phyloP scores from a whole-genome alignment of 2,797 vertebrate genomes.

The Orestias chungarensis region DNA sequence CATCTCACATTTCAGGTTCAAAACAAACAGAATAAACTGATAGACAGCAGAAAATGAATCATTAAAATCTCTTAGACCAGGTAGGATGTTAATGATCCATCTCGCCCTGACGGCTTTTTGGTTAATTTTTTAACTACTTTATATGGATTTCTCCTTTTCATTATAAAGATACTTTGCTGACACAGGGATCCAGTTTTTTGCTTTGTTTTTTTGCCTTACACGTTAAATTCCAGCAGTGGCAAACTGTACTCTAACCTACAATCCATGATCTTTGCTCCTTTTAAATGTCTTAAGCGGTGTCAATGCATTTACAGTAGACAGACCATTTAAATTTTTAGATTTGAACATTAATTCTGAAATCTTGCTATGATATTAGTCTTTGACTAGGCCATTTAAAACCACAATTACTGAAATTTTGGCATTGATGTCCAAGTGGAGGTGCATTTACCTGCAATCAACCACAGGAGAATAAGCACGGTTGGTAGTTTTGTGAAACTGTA shows the following conservation, averaged over 20 bases:
- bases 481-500: neutral
- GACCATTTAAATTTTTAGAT: neutral
- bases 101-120: neutral
- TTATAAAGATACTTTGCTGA: slow-evolving; percentile 26
- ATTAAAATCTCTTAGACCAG: neutral
- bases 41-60: slow-evolving; percentile 5
- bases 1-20: slow-evolving; percentile 1
- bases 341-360: neutral
- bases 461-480: too few relatives aligned
- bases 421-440: neutral
- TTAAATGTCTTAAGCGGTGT: slow-evolving; percentile 32
- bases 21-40: neutral
- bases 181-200: neutral
- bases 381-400: neutral
- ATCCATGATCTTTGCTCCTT: slow-evolving; percentile 36
- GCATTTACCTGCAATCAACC: too few relatives aligned
- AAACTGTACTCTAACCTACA: neutral
- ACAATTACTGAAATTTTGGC: neutral
- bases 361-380: neutral
- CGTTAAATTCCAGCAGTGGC: neutral
- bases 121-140: slow-evolving; percentile 59
- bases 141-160: neutral
- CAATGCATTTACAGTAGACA: neutral
- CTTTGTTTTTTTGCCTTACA: neutral
- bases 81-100: slow-evolving; percentile 54